Evolutionary conservation across 2,888 invertebrate species (phyloP), one percentile per base, ranked within the genome.

Genomic region (Apotomis betuletana): DNA sequence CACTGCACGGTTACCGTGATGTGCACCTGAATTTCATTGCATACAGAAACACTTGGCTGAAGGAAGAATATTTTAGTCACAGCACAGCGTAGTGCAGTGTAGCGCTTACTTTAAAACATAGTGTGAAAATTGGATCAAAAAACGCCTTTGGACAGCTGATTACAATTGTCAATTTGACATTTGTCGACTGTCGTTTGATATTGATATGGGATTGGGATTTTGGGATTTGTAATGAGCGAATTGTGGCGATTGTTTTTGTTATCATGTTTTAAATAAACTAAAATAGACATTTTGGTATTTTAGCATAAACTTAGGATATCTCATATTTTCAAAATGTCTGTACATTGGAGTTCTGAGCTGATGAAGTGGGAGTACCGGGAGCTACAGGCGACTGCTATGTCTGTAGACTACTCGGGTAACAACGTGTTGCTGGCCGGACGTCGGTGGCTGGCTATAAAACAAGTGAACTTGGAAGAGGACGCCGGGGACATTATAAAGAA

Each of bases 371-470:
- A 98, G 85, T 97, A 97, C 85, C 95, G 97, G 74, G 98, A 98
- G 87, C 91, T 98, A 57, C 95, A 98, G 94, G 98, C 98, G 4
- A 98, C 97, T 82, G 97, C 98, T 15, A 98, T 98, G 98, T 97
- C 98, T 72, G 96, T 98, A 54, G 97, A 98, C 89, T 96, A 95
- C 84, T 95, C 96, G 5, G 98, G 98, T 0, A 96, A 96, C 81
- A 97, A 96, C 92, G 97, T 97, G 58, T 91, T 98, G 65, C 91
- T 98, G 76, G 98, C 98, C 15, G 98, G 98, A 94, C 91, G 95
- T 9, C 88, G 97, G 78, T 96, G 96, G 90, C 94, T 98, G 71
- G 97, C 97, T 3, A 95, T 98, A 65, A 95, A 94, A 75, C 87
- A 95, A 69, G 94, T 97, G 79, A 96, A 96, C 79, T 90, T 98